phyloP scores from a whole-genome alignment of 2,113 vertebrate species.

The Cardinalis cardinalis region DNA sequence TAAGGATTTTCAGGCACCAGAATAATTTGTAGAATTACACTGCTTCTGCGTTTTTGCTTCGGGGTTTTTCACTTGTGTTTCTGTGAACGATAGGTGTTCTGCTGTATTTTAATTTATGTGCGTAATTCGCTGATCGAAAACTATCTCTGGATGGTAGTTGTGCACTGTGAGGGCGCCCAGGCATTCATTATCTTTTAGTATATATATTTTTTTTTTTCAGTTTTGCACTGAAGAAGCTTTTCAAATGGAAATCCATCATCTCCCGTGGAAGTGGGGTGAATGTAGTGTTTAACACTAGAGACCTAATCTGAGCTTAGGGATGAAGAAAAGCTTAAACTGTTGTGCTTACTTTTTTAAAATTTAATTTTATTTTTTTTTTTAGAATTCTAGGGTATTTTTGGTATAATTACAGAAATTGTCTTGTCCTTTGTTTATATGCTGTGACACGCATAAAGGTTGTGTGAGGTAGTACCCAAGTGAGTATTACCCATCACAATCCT shows the following conservation, averaged over 20 bases:
- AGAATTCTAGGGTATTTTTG: background rate
- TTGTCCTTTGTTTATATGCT: background rate
- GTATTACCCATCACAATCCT: background rate
- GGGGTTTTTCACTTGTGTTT: background rate
- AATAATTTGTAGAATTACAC: background rate
- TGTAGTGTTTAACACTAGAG: background rate
- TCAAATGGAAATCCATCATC: background rate
- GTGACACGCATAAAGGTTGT: background rate
- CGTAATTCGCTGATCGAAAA: background rate
- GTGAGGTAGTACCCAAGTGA: background rate
- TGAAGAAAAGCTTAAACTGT: background rate
- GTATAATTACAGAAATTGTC: background rate
- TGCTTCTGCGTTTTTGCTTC: background rate
- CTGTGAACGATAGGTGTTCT: background rate
- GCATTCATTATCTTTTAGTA: background rate
- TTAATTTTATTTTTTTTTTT: too few relatives aligned
- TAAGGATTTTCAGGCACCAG: background rate
- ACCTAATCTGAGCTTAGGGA: background rate
- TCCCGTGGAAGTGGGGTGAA: fast-evolving
- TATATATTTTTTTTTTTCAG: fast-evolving
- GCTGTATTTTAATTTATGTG: background rate
- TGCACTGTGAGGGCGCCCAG: fast-evolving
- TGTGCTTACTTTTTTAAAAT: fast-evolving
- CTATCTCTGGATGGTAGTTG: background rate
- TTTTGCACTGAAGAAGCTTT: background rate